Percentiles rank a stretch among this genome's conserved stretches.
phyloP scores from a whole-genome alignment of 2,113 vertebrate species.

The Phocoena sinus region DNA sequence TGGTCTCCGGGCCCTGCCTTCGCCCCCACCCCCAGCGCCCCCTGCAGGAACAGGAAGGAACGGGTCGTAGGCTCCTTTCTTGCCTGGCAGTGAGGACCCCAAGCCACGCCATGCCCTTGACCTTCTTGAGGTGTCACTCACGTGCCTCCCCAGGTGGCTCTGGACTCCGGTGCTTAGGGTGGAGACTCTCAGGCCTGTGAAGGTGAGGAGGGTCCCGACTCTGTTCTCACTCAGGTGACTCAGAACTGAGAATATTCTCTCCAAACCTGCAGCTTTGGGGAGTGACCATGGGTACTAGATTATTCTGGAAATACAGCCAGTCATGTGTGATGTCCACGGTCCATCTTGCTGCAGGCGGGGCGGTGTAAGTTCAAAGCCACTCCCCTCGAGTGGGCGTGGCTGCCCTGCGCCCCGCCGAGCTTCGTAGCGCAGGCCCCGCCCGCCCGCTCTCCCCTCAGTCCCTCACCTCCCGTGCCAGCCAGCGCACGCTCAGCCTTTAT shows the following conservation, averaged over 20 bases:
- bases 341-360: not conserved
- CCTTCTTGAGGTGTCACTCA: not conserved
- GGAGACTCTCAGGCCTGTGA: not conserved
- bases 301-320: not conserved
- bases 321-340: not conserved
- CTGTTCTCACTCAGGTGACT: not conserved
- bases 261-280: not conserved
- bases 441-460: not conserved
- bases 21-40: not conserved
- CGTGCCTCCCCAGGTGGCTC: not conserved
- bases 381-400: not conserved
- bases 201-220: not conserved
- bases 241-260: not conserved
- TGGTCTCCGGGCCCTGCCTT: not conserved
- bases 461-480: not conserved
- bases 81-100: not conserved
- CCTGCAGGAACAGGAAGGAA: slow-evolving; percentile 10
- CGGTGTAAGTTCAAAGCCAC: not conserved
- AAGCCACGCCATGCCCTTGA: not conserved
- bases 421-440: not conserved
- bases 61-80: not conserved
- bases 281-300: not conserved
- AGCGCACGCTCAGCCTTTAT: not conserved
- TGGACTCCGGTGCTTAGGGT: not conserved
- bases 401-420: fast-evolving